Evolutionary conservation across 2,113 vertebrate genomes (phyloP).

Genomic region (Podarcis muralis): DNA sequence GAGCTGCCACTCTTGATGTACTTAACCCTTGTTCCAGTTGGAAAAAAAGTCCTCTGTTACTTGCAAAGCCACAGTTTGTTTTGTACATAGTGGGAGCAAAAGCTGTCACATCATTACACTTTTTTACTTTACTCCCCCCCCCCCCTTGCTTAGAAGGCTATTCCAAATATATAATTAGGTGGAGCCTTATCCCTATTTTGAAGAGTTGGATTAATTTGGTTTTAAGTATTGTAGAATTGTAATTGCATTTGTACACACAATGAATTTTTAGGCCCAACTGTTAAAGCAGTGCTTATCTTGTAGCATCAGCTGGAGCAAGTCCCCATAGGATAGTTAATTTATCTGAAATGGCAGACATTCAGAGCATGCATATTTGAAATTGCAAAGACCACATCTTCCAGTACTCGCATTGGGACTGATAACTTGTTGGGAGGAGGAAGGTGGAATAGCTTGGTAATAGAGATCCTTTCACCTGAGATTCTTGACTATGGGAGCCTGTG

Average conservation of each 20-base stretch:
- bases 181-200: not conserved
- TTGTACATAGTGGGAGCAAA: not conserved
- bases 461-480: conserved; percentile 29
- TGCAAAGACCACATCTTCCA: conserved; percentile 31
- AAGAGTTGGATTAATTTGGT: not conserved
- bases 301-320: not conserved
- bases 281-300: not conserved
- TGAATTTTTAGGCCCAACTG: not conserved
- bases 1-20: not conserved
- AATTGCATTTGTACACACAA: not conserved
- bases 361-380: conserved; percentile 1
- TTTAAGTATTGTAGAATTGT: not conserved
- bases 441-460: not conserved
- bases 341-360: not conserved
- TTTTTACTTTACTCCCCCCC: no score
- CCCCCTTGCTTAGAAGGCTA: not conserved
- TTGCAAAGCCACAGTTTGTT: not conserved
- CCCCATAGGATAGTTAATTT: not conserved
- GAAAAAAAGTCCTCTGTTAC: not conserved
- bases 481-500: conserved; percentile 8
- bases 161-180: not conserved
- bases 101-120: not conserved
- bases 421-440: conserved; percentile 18
- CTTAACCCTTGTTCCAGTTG: not conserved
- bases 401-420: conserved; percentile 4